Base-by-base conservation (phyloP, 2,888 invertebrate species). In the Augochlorella aurata region DNA sequence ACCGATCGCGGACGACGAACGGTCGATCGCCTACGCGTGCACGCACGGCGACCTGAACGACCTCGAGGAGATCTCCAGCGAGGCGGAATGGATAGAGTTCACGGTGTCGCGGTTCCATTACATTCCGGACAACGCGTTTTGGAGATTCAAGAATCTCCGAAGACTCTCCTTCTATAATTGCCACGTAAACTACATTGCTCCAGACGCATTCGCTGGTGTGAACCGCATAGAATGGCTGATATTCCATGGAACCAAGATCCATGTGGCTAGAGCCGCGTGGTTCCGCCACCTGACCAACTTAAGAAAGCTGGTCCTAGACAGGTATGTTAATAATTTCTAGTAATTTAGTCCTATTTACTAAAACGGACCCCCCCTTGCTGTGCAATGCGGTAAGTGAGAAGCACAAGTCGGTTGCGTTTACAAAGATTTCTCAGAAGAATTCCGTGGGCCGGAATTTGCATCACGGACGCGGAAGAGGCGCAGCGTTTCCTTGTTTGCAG, bases 51-150 rank as follows among this genome's bases (percentile, higher is more conserved):
- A 89, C 78, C 82, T 91, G 61, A 70, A 65, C 70, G 89, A 91
- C 67, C 83, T 92, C 76, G 80, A 87, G 0, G 88, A 86, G 24
- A 78, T 92, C 18, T 82, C 90, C 16, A 78, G 54, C 72, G 87
- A 91, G 2, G 87, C 88, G 16, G 90, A 91, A 47, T 91, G 91
- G 92, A 92, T 92, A 74, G 91, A 92, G 71, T 91, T 92, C 75
- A 89, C 92, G 14, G 91, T 92, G 24, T 89, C 90, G 9, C 88
- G 89, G 9, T 83, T 92, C 63, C 77, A 82, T 9, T 47, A 70
- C 14, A 88, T 92, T 14, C 88, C 89, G 1, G 54, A 86, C 18
- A 87, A 88, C 65, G 90, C 88, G 38, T 92, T 92, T 54, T 71
- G 61, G 0, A 85, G 88, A 52, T 92, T 92, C 72, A 67, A 38